These are phyloP conservation scores for Peromyscus eremicus DNA, from an alignment of 2,797 vertebrate genomes.

Conservation along the genomic window DNA sequence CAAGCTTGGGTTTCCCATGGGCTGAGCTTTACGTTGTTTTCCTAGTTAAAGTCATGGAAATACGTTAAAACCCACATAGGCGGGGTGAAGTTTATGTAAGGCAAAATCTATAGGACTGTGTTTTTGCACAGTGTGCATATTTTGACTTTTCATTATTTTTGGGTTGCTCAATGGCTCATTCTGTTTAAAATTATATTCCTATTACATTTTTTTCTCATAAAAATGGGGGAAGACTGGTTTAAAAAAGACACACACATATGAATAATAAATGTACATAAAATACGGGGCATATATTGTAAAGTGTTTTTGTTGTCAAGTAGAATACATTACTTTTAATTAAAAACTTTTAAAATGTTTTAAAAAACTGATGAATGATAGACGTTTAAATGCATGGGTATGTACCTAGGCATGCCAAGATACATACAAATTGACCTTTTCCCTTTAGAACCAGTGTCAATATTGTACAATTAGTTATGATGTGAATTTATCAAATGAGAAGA, in stretches of 20 bases:
- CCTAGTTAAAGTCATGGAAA: constrained; percentile 90
- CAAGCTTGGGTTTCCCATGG: constrained; percentile 91
- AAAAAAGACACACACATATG: constrained; percentile 10
- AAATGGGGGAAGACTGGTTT: constrained; percentile 69
- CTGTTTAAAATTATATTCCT: constrained; percentile 81
- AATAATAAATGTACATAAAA: not conserved
- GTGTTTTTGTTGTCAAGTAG: constrained; percentile 64
- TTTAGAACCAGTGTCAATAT: constrained; percentile 20
- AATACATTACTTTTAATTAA: constrained; percentile 63
- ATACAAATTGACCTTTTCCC: constrained; percentile 4
- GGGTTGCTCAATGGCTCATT: constrained; percentile 85
- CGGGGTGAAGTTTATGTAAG: constrained; percentile 87
- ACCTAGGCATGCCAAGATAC: not conserved
- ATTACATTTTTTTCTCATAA: constrained; percentile 75
- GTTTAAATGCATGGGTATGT: not conserved
- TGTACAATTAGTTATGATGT: not conserved
- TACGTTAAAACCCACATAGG: constrained; percentile 88
- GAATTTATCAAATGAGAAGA: constrained; percentile 52
- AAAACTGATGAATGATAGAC: constrained; percentile 25
- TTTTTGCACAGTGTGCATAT: constrained; percentile 86
- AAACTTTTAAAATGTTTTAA: constrained; percentile 65
- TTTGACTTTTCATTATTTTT: constrained; percentile 88
- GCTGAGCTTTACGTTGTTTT: constrained; percentile 88
- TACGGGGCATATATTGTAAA: constrained; percentile 49
- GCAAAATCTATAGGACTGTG: constrained; percentile 84